phyloP scores from a whole-genome alignment of 2,113 vertebrate genomes.

The Microtus richardsoni region DNA sequence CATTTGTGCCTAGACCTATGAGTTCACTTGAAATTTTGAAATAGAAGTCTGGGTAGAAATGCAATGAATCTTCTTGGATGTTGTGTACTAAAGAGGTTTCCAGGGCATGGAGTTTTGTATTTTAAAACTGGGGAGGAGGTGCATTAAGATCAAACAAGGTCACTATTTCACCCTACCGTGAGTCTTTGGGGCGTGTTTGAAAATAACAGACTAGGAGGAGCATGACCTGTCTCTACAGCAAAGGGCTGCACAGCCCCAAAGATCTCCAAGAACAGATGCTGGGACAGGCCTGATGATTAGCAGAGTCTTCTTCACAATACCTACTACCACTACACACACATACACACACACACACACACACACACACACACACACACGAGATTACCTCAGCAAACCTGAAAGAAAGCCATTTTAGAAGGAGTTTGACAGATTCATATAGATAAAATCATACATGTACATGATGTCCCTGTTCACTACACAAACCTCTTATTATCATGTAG shows the following conservation, averaged over 20 bases:
- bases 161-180: background rate
- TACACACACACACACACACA: background rate
- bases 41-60: background rate
- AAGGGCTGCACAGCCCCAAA: background rate
- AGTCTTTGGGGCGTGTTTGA: background rate
- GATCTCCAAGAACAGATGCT: background rate
- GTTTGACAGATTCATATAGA: background rate
- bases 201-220: background rate
- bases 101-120: background rate
- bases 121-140: background rate
- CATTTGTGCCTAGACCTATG: background rate
- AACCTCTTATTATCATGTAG: conserved; percentile 12
- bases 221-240: background rate
- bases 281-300: background rate
- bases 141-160: background rate
- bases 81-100: background rate
- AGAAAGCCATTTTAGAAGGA: background rate
- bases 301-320: background rate
- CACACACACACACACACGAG: background rate
- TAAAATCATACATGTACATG: background rate
- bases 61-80: background rate
- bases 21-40: conserved; percentile 8
- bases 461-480: background rate
- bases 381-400: background rate
- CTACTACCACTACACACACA: background rate